Evolutionary conservation across 2,888 invertebrate species (phyloP).

Genomic region (Julus scanicus): DNA sequence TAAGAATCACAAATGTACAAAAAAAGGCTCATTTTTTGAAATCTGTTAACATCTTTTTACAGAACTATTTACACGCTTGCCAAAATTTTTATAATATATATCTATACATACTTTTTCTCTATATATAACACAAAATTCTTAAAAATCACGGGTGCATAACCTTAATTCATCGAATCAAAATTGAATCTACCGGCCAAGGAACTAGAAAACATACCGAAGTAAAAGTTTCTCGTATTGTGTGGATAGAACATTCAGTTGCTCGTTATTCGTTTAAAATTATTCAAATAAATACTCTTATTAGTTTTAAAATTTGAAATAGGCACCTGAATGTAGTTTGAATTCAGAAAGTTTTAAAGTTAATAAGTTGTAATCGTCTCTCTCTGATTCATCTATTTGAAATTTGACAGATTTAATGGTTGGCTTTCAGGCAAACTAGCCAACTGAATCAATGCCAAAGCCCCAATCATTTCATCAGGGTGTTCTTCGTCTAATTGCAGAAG

Average conservation of each 20-base stretch:
- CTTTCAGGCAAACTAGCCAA: conserved; percentile 66
- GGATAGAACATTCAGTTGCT: neutral
- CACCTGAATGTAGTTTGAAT: no score
- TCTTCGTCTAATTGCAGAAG: conserved; percentile 60
- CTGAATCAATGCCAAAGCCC: conserved; percentile 74
- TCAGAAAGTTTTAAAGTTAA: neutral
- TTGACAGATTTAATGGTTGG: conserved; percentile 59
- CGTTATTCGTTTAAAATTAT: neutral
- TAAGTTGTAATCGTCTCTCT: neutral
- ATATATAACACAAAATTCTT: conserved; percentile 18
- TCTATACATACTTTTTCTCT: neutral
- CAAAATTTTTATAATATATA: conserved; percentile 36
- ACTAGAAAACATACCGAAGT: neutral
- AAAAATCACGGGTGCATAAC: conserved; percentile 3
- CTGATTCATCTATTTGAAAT: neutral
- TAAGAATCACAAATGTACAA: neutral
- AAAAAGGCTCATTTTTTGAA: neutral
- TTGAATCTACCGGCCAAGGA: neutral
- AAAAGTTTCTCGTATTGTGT: neutral
- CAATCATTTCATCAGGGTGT: conserved; percentile 71
- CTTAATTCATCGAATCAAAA: neutral
- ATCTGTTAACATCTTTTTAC: neutral
- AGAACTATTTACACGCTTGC: conserved; percentile 20
- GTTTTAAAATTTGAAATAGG: neutral
- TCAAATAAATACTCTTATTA: neutral